Conservation (phyloP, 2,888 invertebrate genomes). For the Zygogramma bicolorata region DNA sequence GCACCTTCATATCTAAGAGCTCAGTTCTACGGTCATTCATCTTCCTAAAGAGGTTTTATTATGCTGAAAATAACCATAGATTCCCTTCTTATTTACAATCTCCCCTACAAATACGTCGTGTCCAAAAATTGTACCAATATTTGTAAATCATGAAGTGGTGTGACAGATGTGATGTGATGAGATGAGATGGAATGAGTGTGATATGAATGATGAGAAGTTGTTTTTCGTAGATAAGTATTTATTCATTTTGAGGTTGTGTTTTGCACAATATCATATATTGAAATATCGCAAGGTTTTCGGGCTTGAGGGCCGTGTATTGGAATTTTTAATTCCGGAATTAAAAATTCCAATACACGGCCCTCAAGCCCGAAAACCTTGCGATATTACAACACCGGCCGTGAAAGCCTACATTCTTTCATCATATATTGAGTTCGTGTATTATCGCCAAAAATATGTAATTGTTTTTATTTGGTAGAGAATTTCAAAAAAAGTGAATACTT, state of each 20-base stretch:
- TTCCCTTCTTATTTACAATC: not conserved
- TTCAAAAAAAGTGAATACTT: too few relatives aligned
- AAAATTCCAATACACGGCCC: too few relatives aligned
- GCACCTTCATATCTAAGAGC: too few relatives aligned
- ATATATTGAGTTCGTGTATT: not conserved
- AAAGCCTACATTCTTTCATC: too few relatives aligned
- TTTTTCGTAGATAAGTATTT: constrained; percentile 38
- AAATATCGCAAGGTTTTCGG: too few relatives aligned
- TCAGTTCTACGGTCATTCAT: too few relatives aligned
- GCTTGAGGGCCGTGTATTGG: too few relatives aligned
- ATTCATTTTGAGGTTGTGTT: not conserved
- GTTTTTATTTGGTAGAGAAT: too few relatives aligned
- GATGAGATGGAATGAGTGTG: constrained; percentile 27
- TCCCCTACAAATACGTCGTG: not conserved
- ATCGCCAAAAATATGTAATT: not conserved
- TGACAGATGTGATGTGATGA: constrained; percentile 32
- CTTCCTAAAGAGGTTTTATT: not conserved
- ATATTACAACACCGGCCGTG: too few relatives aligned
- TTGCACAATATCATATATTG: too few relatives aligned
- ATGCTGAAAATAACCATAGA: not conserved
- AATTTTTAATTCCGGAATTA: too few relatives aligned
- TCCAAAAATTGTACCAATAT: not conserved
- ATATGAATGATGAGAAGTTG: constrained; percentile 29
- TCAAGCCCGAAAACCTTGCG: too few relatives aligned
- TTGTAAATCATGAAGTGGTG: constrained; percentile 37